Evolutionary conservation across 2,113 vertebrate genomes (phyloP), one percentile per base, ranked within the genome.

Genomic region (Neotoma lepida): DNA sequence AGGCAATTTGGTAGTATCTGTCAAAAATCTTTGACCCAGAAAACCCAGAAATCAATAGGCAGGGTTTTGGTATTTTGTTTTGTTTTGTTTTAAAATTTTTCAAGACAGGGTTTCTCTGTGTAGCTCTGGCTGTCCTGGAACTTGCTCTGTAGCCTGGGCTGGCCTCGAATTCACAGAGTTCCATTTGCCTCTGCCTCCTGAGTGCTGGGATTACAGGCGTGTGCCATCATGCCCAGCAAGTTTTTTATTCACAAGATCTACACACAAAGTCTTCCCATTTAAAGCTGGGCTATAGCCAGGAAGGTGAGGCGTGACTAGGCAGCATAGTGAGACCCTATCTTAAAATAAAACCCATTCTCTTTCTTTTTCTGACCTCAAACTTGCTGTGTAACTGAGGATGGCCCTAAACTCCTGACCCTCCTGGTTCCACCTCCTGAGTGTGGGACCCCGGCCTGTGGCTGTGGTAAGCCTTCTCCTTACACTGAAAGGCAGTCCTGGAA

Each of bases 21-120:
- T 96, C 64, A 76, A 95, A 93, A 93, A 56, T 86, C 93, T 96
- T 94, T 93, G 90, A 95, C 94, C 94, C 90, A 96, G 93, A 95
- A 88, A 33, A 97, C 95, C 96, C 92, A 96, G 90, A 94, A 88
- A 35, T 89, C 51, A 93, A 41, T 13, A 12, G 85, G 61, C 77
- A 35, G 33, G 33, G 49, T 68, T 95, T n/a, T 70, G 4, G 22
- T 93, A 54, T 49, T 76, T 30, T 68, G 66, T 68, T 41, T 80
- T 33, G 12, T 77, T 77, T 78, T 77, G 46, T 4, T 20, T 78
- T 49, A 33, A 33, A 46, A 76, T 46, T 51, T 74, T 39, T 78
- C 35, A 44, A 80, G 49, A n/a, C 77, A 51, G 46, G 46, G 76
- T 54, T 78, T 54, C 76, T 78, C 49, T 54, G 49, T 77, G 74